A percentile compares a stretch with the other conserved stretches of the same genome.
These are phyloP conservation scores for Gadopsis marmoratus DNA, from an alignment of 2,797 vertebrate genomes.

Conservation along the genomic window DNA sequence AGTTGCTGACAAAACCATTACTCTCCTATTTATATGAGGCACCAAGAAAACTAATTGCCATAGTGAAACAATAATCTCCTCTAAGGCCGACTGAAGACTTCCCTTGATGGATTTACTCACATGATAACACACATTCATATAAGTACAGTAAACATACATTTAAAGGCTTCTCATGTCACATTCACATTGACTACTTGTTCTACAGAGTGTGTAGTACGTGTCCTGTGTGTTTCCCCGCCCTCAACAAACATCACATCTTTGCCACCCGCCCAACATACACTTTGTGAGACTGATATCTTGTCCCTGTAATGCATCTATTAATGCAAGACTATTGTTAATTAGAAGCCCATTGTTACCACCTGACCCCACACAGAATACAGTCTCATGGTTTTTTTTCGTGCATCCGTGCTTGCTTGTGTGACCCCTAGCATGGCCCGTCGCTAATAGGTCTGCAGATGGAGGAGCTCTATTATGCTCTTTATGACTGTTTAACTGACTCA, in stretches of 20 bases:
- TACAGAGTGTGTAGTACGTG: background rate
- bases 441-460: constrained; percentile 71
- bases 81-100: background rate
- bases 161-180: background rate
- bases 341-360: constrained; percentile 39
- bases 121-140: background rate
- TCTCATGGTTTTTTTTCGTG: constrained; percentile 2
- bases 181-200: background rate
- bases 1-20: background rate
- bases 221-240: background rate
- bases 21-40: background rate
- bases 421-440: constrained; percentile 50
- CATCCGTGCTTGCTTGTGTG: constrained; percentile 42
- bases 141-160: background rate
- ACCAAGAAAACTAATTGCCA: background rate
- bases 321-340: constrained; percentile 53
- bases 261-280: constrained; percentile 17
- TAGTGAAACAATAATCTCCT: background rate
- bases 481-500: constrained; percentile 73
- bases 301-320: constrained; percentile 47
- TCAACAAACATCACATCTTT: constrained; percentile 8
- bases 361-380: constrained; percentile 35
- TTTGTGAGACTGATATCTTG: constrained; percentile 36
- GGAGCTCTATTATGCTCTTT: constrained; percentile 70
- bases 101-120: background rate